Conservation (phyloP, 2,113 vertebrate genomes). For the Asarcornis scutulata region DNA sequence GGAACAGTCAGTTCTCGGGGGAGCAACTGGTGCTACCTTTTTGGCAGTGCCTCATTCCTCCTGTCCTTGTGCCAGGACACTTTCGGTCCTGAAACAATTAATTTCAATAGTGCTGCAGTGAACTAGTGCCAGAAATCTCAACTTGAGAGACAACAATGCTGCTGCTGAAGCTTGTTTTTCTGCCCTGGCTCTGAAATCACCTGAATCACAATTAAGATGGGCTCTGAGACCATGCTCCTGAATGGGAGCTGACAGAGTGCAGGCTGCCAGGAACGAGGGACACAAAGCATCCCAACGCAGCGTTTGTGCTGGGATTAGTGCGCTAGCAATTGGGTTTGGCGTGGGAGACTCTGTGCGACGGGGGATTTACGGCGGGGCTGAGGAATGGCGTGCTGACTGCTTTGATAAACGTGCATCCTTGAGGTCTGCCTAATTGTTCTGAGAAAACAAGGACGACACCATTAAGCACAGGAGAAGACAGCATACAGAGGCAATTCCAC, state of each 20-base stretch:
- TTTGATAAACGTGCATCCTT: neutral
- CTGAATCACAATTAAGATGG: neutral
- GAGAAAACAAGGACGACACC: neutral
- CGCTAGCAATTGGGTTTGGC: neutral
- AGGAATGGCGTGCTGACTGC: neutral
- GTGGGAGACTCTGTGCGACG: neutral
- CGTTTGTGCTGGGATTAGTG: neutral
- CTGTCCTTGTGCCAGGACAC: neutral
- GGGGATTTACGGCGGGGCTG: neutral
- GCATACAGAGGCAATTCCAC: neutral
- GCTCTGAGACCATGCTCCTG: neutral
- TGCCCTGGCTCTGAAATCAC: neutral
- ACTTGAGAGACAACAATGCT: neutral
- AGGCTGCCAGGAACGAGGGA: neutral
- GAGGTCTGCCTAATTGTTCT: neutral
- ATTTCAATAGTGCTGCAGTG: conserved; percentile 12
- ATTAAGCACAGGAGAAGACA: neutral
- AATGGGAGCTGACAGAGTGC: neutral
- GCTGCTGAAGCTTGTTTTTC: neutral
- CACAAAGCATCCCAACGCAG: neutral
- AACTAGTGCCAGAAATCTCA: conserved; percentile 6
- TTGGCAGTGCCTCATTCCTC: neutral
- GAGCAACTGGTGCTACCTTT: neutral
- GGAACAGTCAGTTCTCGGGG: conserved; percentile 16
- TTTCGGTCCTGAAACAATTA: conserved; percentile 42